Evolutionary conservation across 2,113 vertebrate genomes (phyloP), one percentile per base, ranked within the genome.

Genomic region (Brachyhypopomus gauderio): DNA sequence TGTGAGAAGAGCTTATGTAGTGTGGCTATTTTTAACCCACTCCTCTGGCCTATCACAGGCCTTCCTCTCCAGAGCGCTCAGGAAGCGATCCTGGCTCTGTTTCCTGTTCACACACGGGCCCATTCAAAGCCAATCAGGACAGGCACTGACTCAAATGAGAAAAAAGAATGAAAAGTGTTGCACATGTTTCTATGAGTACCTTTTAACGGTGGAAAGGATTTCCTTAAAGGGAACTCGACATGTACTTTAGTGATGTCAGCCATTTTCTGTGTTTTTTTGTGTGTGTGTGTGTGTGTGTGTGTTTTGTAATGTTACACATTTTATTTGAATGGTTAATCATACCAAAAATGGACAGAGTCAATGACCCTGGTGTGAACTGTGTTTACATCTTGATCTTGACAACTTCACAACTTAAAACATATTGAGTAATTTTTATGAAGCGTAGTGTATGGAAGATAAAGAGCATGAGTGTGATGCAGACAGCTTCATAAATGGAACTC

Each of bases 1-100:
- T 92, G 88, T 90, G 85, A 0, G 41, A 89, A 34, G 84, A 88
- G 94, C 87, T 97, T 97, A 95, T 96, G 96, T 97, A 97, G 93
- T 88, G 5, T 87, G 84, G 95, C 96, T 96, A 97, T 97, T 97
- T 97, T 97, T 96, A 96, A 95, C 95, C 93, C 92, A 87, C 95
- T 94, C 81, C 84, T 93, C 93, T 93, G 94, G 93, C 92, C 93
- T 94, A 95, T 95, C 94, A 94, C 92, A 89, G 92, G 80, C 93
- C 91, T 96, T 96, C 96, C 96, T 95, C 94, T 94, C 92, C 83
- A 86, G 85, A 87, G 87, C 87, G 87, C 89, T 92, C 95, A 97
- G 96, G 96, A 97, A 97, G 92, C 93, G 91, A 86, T 85, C 92
- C 94, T 94, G 95, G 95, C 94, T 88, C 76, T 72, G 91, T 88